Conservation (phyloP, 2,888 invertebrate genomes). For the Cerastis leucographa region DNA sequence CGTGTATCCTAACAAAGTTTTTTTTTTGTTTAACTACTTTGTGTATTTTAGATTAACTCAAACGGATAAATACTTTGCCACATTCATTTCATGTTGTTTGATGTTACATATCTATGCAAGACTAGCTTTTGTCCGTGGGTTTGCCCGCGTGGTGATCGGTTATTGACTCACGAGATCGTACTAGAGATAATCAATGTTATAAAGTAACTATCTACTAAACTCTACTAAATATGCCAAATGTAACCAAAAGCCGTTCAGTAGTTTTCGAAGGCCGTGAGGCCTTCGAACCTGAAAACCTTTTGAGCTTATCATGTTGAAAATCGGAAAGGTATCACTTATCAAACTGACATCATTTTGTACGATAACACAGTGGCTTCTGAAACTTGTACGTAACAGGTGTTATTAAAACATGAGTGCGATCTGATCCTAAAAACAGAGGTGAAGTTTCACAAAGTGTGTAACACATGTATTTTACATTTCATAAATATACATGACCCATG, state of each 20-base stretch:
- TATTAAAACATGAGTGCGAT: background rate
- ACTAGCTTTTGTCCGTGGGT: background rate
- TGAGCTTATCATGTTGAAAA: background rate
- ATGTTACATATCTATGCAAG: background rate
- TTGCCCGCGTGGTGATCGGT: background rate
- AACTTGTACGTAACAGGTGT: background rate
- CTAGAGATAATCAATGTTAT: background rate
- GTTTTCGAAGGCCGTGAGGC: background rate
- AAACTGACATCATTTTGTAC: background rate
- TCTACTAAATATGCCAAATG: background rate
- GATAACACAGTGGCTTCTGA: constrained; percentile 2
- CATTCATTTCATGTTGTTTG: background rate
- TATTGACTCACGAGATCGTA: background rate
- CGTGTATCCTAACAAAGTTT: background rate
- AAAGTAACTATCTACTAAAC: no score
- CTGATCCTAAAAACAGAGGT: constrained; percentile 6
- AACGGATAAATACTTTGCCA: background rate
- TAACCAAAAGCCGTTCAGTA: background rate
- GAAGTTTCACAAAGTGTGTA: background rate
- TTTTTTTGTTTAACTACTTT: background rate
- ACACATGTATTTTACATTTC: background rate
- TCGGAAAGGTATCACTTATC: background rate
- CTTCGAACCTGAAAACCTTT: background rate
- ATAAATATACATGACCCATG: background rate
- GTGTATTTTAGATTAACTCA: constrained; percentile 28